Evolutionary conservation across 2,797 vertebrate species (phyloP).

Genomic region (Cynopterus sphinx): DNA sequence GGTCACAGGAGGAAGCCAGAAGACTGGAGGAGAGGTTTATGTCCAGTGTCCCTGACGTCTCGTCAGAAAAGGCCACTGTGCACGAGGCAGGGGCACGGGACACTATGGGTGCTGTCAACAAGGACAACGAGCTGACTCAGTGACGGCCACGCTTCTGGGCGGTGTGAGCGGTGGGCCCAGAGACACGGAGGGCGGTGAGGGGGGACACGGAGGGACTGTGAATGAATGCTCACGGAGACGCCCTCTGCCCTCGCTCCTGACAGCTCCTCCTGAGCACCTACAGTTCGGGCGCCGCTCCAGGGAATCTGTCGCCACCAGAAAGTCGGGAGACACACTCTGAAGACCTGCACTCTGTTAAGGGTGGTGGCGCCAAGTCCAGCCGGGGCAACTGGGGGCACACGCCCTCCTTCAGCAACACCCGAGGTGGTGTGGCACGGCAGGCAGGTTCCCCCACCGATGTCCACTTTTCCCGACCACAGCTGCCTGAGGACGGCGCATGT

Average conservation of each 20-base stretch:
- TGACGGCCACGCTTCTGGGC: no score
- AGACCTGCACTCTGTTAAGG: not conserved
- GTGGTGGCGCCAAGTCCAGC: not conserved
- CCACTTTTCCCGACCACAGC: not conserved
- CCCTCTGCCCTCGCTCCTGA: rapidly evolving
- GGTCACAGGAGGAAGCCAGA: not conserved
- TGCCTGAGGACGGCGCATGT: rapidly evolving
- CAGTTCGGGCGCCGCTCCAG: rapidly evolving
- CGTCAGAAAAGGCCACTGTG: not conserved
- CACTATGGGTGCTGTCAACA: rapidly evolving
- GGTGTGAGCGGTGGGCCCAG: not conserved
- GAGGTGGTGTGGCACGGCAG: no score
- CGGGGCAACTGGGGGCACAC: not conserved
- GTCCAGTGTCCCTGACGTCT: rapidly evolving
- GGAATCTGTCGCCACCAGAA: rapidly evolving
- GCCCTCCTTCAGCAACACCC: no score
- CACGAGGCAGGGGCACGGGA: not conserved
- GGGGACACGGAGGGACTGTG: no score
- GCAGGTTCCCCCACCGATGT: no score
- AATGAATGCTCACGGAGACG: no score
- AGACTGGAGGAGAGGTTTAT: rapidly evolving
- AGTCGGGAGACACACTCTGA: rapidly evolving
- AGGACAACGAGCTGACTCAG: rapidly evolving
- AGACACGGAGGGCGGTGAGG: rapidly evolving
- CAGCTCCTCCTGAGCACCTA: rapidly evolving